Conservation (phyloP, 2,113 vertebrate species). For the Philantomba maxwellii region DNA sequence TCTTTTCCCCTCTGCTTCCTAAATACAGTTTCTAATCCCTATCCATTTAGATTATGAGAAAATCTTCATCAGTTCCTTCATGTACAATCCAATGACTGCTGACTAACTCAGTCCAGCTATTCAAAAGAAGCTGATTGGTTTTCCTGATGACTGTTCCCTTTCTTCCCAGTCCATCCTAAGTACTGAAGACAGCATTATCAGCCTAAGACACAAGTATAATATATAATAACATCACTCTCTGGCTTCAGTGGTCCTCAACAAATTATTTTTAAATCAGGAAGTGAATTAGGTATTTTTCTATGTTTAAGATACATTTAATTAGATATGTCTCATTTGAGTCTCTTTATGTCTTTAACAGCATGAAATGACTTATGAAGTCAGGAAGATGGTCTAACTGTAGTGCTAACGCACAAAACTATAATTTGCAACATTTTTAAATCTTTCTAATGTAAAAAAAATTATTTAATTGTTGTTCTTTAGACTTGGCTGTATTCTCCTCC, state of each 20-base stretch:
- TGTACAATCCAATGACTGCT: neutral
- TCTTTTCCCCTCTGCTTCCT: neutral
- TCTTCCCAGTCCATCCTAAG: neutral
- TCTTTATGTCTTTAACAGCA: neutral
- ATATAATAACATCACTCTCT: neutral
- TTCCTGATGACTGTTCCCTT: neutral
- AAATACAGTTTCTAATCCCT: neutral
- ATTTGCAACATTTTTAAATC: conserved; percentile 45
- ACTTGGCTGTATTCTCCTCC: neutral
- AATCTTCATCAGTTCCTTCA: neutral
- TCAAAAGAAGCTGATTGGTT: neutral
- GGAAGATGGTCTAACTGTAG: neutral
- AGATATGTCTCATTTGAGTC: neutral
- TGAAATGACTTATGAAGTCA: conserved; percentile 14
- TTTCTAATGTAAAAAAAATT: conserved; percentile 6
- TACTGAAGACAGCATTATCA: neutral
- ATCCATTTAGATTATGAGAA: neutral
- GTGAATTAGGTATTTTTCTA: neutral
- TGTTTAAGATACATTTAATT: neutral
- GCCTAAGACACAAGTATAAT: neutral
- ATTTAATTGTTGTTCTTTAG: neutral
- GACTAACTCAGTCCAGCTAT: neutral
- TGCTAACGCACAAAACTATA: neutral
- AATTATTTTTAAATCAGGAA: conserved; percentile 38
- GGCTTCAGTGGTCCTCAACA: neutral